Base-by-base conservation (phyloP, 2,888 invertebrate genomes). In the Cantharis flavilabris region DNA sequence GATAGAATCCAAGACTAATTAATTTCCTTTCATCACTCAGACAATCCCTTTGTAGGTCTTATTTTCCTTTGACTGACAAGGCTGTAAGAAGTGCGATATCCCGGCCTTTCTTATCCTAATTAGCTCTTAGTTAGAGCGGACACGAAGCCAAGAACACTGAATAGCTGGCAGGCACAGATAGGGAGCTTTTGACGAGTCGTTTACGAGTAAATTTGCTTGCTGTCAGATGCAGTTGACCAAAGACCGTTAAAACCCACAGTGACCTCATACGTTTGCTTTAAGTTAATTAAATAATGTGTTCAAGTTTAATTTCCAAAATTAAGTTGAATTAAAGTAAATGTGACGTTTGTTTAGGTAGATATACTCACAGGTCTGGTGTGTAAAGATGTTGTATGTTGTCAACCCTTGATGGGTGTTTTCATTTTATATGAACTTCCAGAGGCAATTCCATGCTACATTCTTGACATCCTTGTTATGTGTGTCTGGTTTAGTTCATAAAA, bases 21-120 rank as follows among this genome's bases (percentile, higher is more conserved):
- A 86, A 86, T 86, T 85, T 84, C 85, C 85, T 86, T 86, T 86
- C 86, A 86, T 85, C 85, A 84, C 81, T 82, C 83, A 84, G 84
- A 85, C 85, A 84, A 85, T 85, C 84, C 83, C 84, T 84, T 84
- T 84, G 84, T 83, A 80, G 80, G 84, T 83, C 84, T 83, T 84
- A 84, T 84, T 84, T 84, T 84, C 84, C 85, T 84, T 85, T 85
- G 85, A 85, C 84, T 86, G 85, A 85, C 85, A 84, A 83, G 83
- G 83, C 83, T 81, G 81, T 83, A 82, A 84, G 84, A 83, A 83
- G 82, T 83, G 81, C 82, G 82, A 81, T 82, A 83, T 82, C 83
- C 82, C 83, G 82, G 84, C 84, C 84, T 85, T 86, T 85, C 85
- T 86, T 85, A 85, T 84, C 85, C 86, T 86, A 86, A 86, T 86